Percentiles rank a stretch among this genome's conserved stretches.
phyloP scores from a whole-genome alignment of 2,797 vertebrate species.

The Anguilla anguilla region DNA sequence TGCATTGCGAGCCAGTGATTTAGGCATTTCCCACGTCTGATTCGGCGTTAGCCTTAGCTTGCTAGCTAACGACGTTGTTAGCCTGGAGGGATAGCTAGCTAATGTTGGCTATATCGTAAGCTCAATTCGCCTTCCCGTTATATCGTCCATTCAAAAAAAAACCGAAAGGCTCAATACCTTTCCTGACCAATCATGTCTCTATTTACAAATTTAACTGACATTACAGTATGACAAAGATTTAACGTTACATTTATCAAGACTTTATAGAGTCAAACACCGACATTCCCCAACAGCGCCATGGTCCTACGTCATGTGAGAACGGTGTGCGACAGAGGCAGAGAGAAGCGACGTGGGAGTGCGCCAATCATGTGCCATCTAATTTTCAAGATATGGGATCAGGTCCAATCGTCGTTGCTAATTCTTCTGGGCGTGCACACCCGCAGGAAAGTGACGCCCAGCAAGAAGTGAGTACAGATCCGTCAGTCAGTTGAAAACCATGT shows the following conservation, averaged over 20 bases:
- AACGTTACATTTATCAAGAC: constrained; percentile 46
- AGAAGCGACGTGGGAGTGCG: constrained; percentile 37
- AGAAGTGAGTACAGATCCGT: constrained; percentile 5
- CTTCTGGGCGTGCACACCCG: not conserved
- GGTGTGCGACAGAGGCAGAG: constrained; percentile 42
- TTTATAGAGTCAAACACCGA: constrained; percentile 61
- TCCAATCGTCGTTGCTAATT: constrained; percentile 50
- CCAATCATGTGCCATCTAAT: constrained; percentile 51
- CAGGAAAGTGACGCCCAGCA: constrained; percentile 6
- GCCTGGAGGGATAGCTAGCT: constrained; percentile 40
- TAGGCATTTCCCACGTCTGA: constrained; percentile 29
- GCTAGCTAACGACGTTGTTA: constrained; percentile 60
- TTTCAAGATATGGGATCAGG: not conserved
- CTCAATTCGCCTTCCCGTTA: constrained; percentile 33
- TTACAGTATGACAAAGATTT: constrained; percentile 30
- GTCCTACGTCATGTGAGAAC: constrained; percentile 66
- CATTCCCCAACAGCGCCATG: constrained; percentile 73
- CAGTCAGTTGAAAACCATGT: constrained; percentile 36
- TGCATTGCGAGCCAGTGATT: constrained; percentile 42
- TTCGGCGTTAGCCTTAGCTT: constrained; percentile 53
- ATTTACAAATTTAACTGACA: not conserved
- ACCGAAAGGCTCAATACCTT: constrained; percentile 42
- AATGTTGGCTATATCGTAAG: constrained; percentile 43
- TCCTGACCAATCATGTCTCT: constrained; percentile 50
- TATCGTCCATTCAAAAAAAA: constrained; percentile 54